These are phyloP conservation scores for Eumeta japonica DNA, from an alignment of 1,140 invertebrate species.

Conservation along the genomic window DNA sequence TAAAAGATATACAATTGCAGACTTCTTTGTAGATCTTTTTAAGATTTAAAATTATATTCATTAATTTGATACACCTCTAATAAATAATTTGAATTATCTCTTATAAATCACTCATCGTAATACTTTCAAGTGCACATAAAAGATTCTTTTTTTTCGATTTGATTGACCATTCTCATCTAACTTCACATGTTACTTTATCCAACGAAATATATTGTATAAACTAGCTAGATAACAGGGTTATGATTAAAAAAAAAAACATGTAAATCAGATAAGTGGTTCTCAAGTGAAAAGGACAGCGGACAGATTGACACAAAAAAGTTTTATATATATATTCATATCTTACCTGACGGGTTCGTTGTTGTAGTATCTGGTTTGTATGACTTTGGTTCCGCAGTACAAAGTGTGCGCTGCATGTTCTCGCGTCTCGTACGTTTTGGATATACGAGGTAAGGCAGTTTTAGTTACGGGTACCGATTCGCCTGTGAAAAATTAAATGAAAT, in stretches of 20 bases:
- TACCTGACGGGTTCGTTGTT: conserved; percentile 64
- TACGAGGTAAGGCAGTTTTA: conserved; percentile 81
- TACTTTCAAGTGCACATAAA: too few species aligned
- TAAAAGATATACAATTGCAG: too few species aligned
- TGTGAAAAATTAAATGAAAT: conserved; percentile 20
- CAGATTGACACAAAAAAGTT: too few species aligned
- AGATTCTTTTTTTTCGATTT: too few species aligned
- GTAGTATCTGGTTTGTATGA: conserved; percentile 94
- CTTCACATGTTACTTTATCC: neutral
- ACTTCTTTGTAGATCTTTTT: too few species aligned
- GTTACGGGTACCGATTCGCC: conserved; percentile 88
- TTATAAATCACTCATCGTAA: too few species aligned
- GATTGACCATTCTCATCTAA: too few species aligned
- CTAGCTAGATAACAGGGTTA: neutral
- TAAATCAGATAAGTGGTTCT: too few species aligned
- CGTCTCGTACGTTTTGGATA: conserved; percentile 66
- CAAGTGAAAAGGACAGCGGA: too few species aligned
- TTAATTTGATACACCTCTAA: too few species aligned
- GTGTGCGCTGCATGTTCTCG: conserved; percentile 87
- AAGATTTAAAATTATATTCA: too few species aligned
- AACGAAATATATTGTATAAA: neutral
- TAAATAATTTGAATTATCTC: too few species aligned
- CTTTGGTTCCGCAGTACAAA: conserved; percentile 90
- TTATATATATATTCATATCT: conserved; percentile 10
- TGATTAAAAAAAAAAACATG: neutral